phyloP scores from a whole-genome alignment of 2,113 vertebrate genomes.

The Vombatus ursinus region DNA sequence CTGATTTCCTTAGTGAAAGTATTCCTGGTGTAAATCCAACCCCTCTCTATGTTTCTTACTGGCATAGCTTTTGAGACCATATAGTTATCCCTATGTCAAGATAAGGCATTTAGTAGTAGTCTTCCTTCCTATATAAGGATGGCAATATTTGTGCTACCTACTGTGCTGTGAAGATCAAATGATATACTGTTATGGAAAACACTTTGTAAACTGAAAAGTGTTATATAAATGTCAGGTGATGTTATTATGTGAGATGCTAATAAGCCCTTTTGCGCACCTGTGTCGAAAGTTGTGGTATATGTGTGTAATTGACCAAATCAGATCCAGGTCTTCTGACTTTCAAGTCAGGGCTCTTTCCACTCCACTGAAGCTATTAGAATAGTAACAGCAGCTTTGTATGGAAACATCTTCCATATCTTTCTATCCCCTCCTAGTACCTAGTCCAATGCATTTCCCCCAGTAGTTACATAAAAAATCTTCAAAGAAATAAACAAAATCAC shows the following conservation, averaged over 20 bases:
- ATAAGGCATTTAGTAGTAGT: background rate
- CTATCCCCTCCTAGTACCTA: background rate
- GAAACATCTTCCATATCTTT: background rate
- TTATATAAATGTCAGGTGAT: background rate
- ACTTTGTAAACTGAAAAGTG: background rate
- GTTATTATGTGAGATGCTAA: background rate
- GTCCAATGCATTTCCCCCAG: background rate
- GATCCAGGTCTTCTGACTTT: background rate
- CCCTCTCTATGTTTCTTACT: background rate
- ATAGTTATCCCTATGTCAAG: background rate
- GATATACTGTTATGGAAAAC: background rate
- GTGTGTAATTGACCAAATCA: background rate
- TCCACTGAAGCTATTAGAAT: background rate
- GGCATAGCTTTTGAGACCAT: background rate
- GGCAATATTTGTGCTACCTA: background rate
- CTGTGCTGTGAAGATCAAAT: background rate
- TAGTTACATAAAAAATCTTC: background rate
- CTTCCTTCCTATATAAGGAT: background rate
- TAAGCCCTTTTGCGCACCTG: background rate
- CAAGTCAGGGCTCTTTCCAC: background rate
- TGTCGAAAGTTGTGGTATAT: background rate
- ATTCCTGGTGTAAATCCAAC: background rate
- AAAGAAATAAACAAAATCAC: background rate
- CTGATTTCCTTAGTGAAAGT: background rate
- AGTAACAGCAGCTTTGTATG: background rate